Evolutionary conservation across 2,797 vertebrate species (phyloP).

Genomic region (Xenopus petersii): DNA sequence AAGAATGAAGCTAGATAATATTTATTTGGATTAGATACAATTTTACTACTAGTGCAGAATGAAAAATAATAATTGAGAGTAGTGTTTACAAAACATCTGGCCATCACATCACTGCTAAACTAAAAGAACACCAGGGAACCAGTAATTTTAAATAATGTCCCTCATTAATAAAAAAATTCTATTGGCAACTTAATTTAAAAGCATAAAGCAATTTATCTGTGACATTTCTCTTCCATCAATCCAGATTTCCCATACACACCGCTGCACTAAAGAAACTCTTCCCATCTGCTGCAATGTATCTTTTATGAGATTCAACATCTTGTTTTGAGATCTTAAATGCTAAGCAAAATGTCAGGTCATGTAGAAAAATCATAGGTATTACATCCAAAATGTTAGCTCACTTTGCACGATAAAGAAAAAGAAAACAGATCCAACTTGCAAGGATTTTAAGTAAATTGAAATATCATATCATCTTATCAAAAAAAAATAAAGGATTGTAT

Average conservation of each 20-base stretch:
- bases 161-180: conserved; percentile 16
- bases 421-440: conserved; percentile 14
- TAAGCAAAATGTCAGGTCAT: conserved; percentile 61
- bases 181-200: conserved; percentile 46
- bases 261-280: conserved; percentile 53
- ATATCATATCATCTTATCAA: conserved; percentile 20
- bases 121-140: conserved; percentile 19
- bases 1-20: too few relatives aligned
- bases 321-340: conserved; percentile 64
- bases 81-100: neutral
- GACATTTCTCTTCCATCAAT: conserved; percentile 46
- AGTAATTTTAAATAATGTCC: conserved; percentile 32
- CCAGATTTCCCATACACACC: conserved; percentile 21
- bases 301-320: conserved; percentile 60
- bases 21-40: too few relatives aligned
- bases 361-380: conserved; percentile 59
- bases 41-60: too few relatives aligned
- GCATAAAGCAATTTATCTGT: conserved; percentile 51
- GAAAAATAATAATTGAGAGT: too few relatives aligned
- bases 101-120: neutral
- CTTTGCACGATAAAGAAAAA: conserved; percentile 48
- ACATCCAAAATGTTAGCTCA: conserved; percentile 58
- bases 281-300: conserved; percentile 60
- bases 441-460: neutral
- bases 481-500: neutral